phyloP scores from a whole-genome alignment of 2,797 vertebrate species.

The Chiroxiphia lanceolata region DNA sequence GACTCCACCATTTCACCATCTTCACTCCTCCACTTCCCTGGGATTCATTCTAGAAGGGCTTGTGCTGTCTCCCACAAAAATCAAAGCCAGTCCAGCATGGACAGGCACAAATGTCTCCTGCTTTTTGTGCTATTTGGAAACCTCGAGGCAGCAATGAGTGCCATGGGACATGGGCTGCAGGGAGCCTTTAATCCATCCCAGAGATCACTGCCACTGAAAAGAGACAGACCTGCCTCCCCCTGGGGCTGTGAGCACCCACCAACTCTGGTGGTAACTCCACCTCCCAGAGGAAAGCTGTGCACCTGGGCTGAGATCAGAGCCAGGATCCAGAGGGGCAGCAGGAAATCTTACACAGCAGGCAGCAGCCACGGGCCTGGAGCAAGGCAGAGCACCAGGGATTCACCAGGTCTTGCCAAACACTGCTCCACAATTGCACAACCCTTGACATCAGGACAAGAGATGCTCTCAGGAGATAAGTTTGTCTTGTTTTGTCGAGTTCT shows the following conservation, averaged over 20 bases:
- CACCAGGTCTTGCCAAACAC: background rate
- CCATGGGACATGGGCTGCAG: background rate
- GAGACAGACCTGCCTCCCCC: background rate
- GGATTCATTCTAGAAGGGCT: background rate
- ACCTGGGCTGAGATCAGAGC: background rate
- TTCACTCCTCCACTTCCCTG: background rate
- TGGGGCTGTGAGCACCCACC: background rate
- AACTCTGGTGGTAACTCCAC: too few relatives aligned
- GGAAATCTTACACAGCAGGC: background rate
- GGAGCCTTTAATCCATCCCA: rapidly evolving
- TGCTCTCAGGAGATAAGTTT: background rate
- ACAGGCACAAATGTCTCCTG: background rate
- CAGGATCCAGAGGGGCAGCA: too few relatives aligned
- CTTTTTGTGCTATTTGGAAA: background rate
- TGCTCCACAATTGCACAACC: background rate
- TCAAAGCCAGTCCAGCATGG: rapidly evolving
- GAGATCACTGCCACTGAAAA: background rate
- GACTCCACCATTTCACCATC: background rate
- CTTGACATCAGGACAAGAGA: background rate
- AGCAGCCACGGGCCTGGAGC: background rate
- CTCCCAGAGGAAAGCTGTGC: background rate
- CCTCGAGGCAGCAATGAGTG: background rate
- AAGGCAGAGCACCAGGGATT: background rate
- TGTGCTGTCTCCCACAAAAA: background rate
- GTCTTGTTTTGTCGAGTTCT: background rate